These are phyloP conservation scores for Megastigmus dorsalis DNA, from an alignment of 2,888 invertebrate genomes.

Conservation along the genomic window DNA sequence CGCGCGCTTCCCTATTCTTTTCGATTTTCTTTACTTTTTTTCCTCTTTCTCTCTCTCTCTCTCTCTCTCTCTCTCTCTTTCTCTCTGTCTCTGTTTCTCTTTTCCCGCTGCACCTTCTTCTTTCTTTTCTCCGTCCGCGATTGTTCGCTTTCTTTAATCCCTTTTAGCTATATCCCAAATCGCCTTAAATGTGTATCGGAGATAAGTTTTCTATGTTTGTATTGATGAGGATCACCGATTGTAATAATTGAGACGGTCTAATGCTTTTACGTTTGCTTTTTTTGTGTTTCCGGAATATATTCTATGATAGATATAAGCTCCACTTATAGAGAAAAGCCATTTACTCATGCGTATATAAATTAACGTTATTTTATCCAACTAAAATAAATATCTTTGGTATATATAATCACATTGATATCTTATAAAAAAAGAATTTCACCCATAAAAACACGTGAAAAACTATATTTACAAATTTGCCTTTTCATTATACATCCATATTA, in stretches of 20 bases:
- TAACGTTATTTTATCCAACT: too few species aligned
- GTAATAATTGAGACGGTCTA: slow-evolving; percentile 46
- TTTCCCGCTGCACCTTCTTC: background rate
- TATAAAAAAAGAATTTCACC: too few species aligned
- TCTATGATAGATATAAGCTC: background rate
- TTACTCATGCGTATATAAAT: too few species aligned
- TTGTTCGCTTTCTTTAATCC: slow-evolving; percentile 33
- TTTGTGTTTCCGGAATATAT: background rate
- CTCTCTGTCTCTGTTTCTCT: background rate
- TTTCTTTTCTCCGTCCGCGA: too few species aligned
- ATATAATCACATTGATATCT: too few species aligned
- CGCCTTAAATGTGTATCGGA: slow-evolving; percentile 11
- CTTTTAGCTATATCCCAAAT: slow-evolving; percentile 25
- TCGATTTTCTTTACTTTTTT: slow-evolving; percentile 34
- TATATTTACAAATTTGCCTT: too few species aligned
- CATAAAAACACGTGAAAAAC: too few species aligned
- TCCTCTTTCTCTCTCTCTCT: background rate
- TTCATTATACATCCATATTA: too few species aligned
- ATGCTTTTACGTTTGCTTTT: background rate
- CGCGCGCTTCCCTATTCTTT: slow-evolving; percentile 33
- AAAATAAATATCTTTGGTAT: too few species aligned
- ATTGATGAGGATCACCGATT: slow-evolving; percentile 29
- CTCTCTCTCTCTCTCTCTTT: background rate
- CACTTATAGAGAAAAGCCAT: too few species aligned
- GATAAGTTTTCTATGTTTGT: slow-evolving; percentile 20